These are phyloP conservation scores for Stylophora pistillata DNA, from an alignment of 64 coral and sea anemone species.

Conservation along the genomic window DNA sequence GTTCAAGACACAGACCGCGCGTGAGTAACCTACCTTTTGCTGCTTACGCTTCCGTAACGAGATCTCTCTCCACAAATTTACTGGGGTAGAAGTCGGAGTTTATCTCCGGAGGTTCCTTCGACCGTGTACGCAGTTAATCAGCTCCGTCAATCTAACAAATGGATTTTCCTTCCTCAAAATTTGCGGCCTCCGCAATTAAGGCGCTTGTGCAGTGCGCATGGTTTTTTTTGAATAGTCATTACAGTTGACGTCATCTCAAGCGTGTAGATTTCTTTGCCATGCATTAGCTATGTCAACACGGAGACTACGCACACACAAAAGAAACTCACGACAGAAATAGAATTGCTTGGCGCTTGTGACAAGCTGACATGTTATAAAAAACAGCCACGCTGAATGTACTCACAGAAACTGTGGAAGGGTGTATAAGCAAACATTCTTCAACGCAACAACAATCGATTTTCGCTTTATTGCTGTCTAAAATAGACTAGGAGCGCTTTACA, in stretches of 20 bases:
- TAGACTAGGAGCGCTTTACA: not conserved
- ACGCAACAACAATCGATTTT: not conserved
- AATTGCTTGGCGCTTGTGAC: conserved; percentile 35
- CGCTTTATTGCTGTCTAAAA: conserved; percentile 8
- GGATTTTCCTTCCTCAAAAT: conserved; percentile 9
- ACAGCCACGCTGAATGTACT: not conserved
- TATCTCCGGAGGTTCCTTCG: not conserved
- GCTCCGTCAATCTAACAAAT: not conserved
- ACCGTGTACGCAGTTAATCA: not conserved
- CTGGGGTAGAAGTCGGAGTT: not conserved
- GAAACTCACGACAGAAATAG: conserved; percentile 37
- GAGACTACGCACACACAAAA: conserved; percentile 1
- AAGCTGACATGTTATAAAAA: conserved; percentile 17
- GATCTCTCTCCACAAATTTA: not conserved
- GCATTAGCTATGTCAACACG: conserved; percentile 42
- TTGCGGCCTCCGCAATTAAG: not conserved
- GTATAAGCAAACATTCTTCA: not conserved
- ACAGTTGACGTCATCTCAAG: conserved; percentile 18
- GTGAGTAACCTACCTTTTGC: not conserved
- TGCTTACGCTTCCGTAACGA: not conserved
- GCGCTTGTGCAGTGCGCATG: not conserved
- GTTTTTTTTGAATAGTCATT: not conserved
- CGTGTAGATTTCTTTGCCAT: not conserved
- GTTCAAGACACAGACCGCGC: not conserved
- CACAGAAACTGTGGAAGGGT: not conserved